Percentiles rank a stretch among this genome's conserved stretches.
Conservation (phyloP, 2,113 vertebrate species). For the Oreochromis aureus region DNA sequence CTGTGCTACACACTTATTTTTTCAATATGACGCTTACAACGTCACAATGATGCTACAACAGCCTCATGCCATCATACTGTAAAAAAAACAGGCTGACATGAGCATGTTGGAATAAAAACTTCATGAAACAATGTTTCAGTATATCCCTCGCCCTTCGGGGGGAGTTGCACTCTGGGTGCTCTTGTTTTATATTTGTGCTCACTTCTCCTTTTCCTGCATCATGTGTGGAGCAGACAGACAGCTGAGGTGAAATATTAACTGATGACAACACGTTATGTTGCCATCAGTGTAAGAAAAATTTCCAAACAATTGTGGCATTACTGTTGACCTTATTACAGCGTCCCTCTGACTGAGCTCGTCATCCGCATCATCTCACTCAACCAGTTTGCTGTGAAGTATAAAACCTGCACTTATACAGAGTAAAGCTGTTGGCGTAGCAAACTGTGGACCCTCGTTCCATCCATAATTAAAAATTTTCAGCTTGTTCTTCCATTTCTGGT, state of each 20-base stretch:
- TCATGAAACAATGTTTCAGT: neutral
- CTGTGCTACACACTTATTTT: neutral
- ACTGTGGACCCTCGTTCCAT: neutral
- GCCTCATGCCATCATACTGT: neutral
- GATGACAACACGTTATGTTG: neutral
- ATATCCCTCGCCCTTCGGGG: fast-evolving
- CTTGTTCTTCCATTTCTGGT: neutral
- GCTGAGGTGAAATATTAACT: neutral
- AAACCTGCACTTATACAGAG: neutral
- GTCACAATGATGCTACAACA: neutral
- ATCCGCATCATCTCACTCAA: neutral
- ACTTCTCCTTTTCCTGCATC: neutral
- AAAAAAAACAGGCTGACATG: neutral
- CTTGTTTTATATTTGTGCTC: neutral
- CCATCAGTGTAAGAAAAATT: neutral
- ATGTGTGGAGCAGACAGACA: neutral
- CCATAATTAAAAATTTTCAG: neutral
- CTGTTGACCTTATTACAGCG: neutral
- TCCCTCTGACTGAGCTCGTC: neutral
- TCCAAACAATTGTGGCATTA: fast-evolving
- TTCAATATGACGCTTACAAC: neutral
- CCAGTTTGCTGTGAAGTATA: neutral
- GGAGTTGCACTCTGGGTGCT: neutral
- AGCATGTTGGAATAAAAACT: neutral
- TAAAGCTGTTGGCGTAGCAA: neutral